Base-by-base conservation (phyloP, 2,797 vertebrate species). In the Sebastes nivosus region DNA sequence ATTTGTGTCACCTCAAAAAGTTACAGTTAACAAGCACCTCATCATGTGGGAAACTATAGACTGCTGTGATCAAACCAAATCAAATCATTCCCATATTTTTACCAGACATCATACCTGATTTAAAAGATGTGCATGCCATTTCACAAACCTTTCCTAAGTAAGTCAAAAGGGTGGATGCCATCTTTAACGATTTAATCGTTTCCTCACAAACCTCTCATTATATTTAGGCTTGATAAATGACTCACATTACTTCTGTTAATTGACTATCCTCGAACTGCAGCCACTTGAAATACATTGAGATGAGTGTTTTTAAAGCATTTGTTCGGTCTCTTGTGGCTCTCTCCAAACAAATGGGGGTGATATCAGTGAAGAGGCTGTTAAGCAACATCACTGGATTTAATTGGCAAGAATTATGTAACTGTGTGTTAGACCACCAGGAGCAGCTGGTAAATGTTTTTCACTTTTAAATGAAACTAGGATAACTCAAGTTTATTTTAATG, bases 241-340 rank as follows among this genome's bases (percentile, higher is more conserved):
- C 25, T 74, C 52, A 38, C 58, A 69, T 80, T 36, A 61, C 4
- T 24, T 50, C 16, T 77, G 29, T 67, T 77, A 80, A 80, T 68
- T 72, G 66, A 25, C 42, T 46, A 10, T 34, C 25, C 52, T 68
- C 8, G 0, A 80, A 68, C 14, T 32, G 42, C 65, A 74, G 74
- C 66, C 8, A 64, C 38, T 79, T 54, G 4, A 77, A 80, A 76
- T 38, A 60, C 46, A 75, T 24, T 12, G 16, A 32, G 50, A 14
- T 12, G 10, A 55, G 10, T 66, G 42, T 74, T 82, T 77, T 77
- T 52, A 64, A 63, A 11, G 13, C 38, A 32, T 46, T 80, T 66
- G 30, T 46, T 79, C 12, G 58, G 59, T 64, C 57, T 63, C 12
- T 69, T 32, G 68, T 70, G 63, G 52, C 27, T 72, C 67, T 61